Base-by-base conservation (phyloP, 2,888 invertebrate species). In the Ligdia adustata region DNA sequence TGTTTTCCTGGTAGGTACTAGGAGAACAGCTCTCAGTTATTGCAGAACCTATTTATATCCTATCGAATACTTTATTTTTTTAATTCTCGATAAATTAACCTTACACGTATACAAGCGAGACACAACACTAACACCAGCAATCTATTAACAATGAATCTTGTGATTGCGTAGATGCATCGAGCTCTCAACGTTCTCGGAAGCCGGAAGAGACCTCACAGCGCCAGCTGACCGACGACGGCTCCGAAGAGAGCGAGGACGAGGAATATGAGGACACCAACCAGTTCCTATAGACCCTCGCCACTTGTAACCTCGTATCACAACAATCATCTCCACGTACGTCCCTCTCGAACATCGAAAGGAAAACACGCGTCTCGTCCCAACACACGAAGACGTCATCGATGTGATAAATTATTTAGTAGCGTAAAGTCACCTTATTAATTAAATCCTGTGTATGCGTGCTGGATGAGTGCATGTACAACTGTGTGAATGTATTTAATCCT, bases 401-500 rank as follows among this genome's bases (percentile, higher is more conserved):
- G 69, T 70, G 55, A 63, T 73, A 63, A 57, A 63, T 67, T 61
- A 68, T 64, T n/a, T 72, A 77, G 71, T 76, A 77, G 72, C 71
- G 72, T 66, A 69, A 60, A 22, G 68, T 60, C 68, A 67, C 67
- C 75, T 69, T 54, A 7, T 22, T 22, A 22, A 22, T 22, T 37
- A 71, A 73, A 69, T 70, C 69, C 66, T 77, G 71, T 75, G 76
- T 79, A 82, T 64, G 69, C 72, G 71, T 63, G 58, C 66, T 52
- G 76, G 62, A 60, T 63, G 78, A 77, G 75, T n/a, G n/a, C n/a
- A n/a, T n/a, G n/a, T 79, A 79, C 75, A 79, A 80, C 64, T 55
- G 86, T 70, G 76, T 79, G 86, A 83, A 81, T 86, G 85, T 86
- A 83, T 88, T 85, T 86, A 81, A 86, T 82, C 82, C 79, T 85